A percentile compares a stretch with the other conserved stretches of the same genome.
These are phyloP conservation scores for Zaprionus nigranus DNA, from an alignment of 1,140 invertebrate species.

Conservation along the genomic window DNA sequence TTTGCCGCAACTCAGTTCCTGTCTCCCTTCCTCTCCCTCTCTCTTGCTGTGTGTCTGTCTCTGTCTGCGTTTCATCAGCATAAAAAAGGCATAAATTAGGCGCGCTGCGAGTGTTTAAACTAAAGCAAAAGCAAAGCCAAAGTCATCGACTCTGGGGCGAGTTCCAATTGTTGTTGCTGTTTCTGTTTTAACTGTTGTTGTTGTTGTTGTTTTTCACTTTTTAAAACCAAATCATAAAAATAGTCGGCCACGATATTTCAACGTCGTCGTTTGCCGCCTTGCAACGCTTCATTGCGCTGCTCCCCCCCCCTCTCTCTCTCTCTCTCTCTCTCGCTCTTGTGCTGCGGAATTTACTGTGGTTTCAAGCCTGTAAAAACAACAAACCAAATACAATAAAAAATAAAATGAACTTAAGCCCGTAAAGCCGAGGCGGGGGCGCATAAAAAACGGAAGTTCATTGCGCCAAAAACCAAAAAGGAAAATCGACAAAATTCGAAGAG, in stretches of 20 bases:
- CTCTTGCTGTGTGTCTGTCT: slow-evolving; percentile 13
- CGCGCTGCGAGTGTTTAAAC: slow-evolving; percentile 73
- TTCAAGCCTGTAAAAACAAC: slow-evolving; percentile 41
- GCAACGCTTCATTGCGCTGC: slow-evolving; percentile 72
- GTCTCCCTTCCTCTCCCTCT: not conserved
- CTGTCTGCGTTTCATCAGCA: slow-evolving; percentile 75
- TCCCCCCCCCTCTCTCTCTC: not conserved
- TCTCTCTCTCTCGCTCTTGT: not conserved
- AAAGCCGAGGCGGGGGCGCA: slow-evolving; percentile 45
- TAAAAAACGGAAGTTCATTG: slow-evolving; percentile 74
- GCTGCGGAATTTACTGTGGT: slow-evolving; percentile 19
- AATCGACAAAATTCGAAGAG: not conserved
- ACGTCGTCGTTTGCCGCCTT: slow-evolving; percentile 66
- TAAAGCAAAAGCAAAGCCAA: slow-evolving; percentile 58
- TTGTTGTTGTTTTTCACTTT: slow-evolving; percentile 25
- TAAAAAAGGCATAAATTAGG: slow-evolving; percentile 80
- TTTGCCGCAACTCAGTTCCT: slow-evolving; percentile 15
- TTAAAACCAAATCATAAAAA: slow-evolving; percentile 68
- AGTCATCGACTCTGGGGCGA: slow-evolving; percentile 19
- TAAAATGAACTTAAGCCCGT: slow-evolving; percentile 61
- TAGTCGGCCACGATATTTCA: slow-evolving; percentile 70
- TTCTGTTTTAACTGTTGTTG: not conserved
- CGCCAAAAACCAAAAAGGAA: slow-evolving; percentile 28
- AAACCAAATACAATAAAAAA: slow-evolving; percentile 65
- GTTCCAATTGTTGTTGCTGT: slow-evolving; percentile 30